phyloP scores from a whole-genome alignment of 2,888 invertebrate genomes.

The Muscina levida region DNA sequence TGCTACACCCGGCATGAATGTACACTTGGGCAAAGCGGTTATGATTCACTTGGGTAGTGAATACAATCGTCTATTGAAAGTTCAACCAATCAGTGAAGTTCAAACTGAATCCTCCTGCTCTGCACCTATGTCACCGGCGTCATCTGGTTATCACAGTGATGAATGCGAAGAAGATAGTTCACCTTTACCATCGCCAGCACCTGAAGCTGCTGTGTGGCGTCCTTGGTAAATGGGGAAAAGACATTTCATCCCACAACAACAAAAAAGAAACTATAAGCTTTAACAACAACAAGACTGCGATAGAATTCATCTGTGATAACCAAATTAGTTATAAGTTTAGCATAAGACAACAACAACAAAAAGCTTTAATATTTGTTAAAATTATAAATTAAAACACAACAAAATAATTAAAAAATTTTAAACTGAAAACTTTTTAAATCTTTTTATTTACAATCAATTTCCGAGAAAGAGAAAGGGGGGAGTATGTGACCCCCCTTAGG shows the following conservation, averaged over 20 bases:
- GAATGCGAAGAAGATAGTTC: slow-evolving; percentile 62
- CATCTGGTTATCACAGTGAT: slow-evolving; percentile 79
- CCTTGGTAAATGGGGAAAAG: slow-evolving; percentile 58
- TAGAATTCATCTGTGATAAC: slow-evolving; percentile 59
- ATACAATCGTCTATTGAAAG: slow-evolving; percentile 82
- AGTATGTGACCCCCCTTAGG: no score
- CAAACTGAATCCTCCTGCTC: slow-evolving; percentile 16
- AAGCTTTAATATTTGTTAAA: slow-evolving; percentile 65
- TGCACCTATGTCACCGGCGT: slow-evolving; percentile 75
- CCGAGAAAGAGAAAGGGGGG: no score
- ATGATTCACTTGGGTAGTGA: slow-evolving; percentile 94
- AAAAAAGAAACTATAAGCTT: slow-evolving; percentile 39
- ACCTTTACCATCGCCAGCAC: slow-evolving; percentile 57
- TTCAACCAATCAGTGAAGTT: slow-evolving; percentile 26
- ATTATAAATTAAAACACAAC: neutral
- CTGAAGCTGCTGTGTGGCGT: slow-evolving; percentile 60
- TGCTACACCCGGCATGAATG: slow-evolving; percentile 91
- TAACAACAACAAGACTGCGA: slow-evolving; percentile 53
- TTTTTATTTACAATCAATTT: no score
- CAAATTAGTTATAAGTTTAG: slow-evolving; percentile 59
- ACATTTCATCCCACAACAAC: no score
- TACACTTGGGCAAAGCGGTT: slow-evolving; percentile 90
- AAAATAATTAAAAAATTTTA: no score
- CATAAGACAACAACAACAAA: slow-evolving; percentile 22
- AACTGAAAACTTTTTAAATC: no score